Evolutionary conservation across 2,113 vertebrate genomes (phyloP).

Genomic region (Protobothrops mucrosquamatus): DNA sequence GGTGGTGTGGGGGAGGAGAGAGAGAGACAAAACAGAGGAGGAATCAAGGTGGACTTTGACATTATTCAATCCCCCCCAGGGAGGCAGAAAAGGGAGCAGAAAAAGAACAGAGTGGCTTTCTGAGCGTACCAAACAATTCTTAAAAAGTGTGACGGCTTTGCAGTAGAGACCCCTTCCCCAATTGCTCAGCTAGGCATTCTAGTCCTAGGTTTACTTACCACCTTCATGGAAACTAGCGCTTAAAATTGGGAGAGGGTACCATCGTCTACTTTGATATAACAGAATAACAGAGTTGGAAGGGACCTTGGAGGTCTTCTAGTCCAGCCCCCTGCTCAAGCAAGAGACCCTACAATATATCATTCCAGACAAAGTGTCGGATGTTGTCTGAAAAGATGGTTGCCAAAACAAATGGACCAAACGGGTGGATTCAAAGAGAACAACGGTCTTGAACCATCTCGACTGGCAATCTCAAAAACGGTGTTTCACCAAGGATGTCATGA

Average conservation of each 20-base stretch:
- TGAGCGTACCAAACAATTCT: background rate
- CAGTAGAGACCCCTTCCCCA: background rate
- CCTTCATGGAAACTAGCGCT: too few relatives aligned
- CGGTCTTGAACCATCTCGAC: too few relatives aligned
- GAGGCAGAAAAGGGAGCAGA: background rate
- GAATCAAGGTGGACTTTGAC: constrained; percentile 11
- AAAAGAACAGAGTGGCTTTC: background rate
- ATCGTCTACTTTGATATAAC: too few relatives aligned
- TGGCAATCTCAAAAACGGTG: background rate
- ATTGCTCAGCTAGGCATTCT: background rate
- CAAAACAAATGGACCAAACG: too few relatives aligned
- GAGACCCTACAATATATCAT: too few relatives aligned
- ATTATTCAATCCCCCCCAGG: background rate
- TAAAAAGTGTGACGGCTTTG: background rate
- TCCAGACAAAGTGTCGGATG: too few relatives aligned
- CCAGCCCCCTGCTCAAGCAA: too few relatives aligned
- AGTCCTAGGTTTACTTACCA: too few relatives aligned
- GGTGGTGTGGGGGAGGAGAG: background rate
- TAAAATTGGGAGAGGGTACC: too few relatives aligned
- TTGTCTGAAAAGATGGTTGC: too few relatives aligned
- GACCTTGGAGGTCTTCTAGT: too few relatives aligned
- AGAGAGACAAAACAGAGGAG: constrained; percentile 25
- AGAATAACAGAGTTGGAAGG: background rate
- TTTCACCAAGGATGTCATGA: background rate
- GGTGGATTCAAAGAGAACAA: too few relatives aligned